Evolutionary conservation across 2,888 invertebrate genomes (phyloP).

Genomic region (Diaphora mendica): DNA sequence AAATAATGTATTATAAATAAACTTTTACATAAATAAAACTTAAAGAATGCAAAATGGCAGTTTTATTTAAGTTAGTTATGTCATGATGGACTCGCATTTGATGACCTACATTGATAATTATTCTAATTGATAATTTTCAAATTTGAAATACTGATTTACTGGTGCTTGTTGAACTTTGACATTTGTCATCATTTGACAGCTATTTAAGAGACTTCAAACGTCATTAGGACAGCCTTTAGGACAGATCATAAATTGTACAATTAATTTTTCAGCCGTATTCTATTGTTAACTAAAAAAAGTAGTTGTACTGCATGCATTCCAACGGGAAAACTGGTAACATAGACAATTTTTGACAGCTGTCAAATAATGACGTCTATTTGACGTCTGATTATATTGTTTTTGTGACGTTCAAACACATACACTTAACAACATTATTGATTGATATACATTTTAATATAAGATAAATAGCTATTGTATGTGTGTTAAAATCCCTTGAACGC

Average conservation of each 20-base stretch:
- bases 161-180: neutral
- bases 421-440: neutral
- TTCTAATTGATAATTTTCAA: neutral
- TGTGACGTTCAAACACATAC: neutral
- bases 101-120: neutral
- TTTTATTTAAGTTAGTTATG: neutral
- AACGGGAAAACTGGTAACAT: neutral
- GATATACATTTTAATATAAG: neutral
- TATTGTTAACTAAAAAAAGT: neutral
- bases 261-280: neutral
- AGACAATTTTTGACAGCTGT: neutral
- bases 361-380: neutral
- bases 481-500: slow-evolving; percentile 8
- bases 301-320: neutral
- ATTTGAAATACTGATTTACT: neutral
- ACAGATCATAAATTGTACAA: neutral
- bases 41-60: neutral
- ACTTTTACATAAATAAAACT: neutral
- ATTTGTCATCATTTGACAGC: neutral
- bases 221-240: neutral
- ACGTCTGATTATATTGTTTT: neutral
- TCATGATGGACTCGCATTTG: neutral
- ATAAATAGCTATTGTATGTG: neutral
- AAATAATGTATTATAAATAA: neutral
- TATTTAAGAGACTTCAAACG: neutral